phyloP scores from a whole-genome alignment of 1,140 invertebrate species.

The Streblospio benedicti region DNA sequence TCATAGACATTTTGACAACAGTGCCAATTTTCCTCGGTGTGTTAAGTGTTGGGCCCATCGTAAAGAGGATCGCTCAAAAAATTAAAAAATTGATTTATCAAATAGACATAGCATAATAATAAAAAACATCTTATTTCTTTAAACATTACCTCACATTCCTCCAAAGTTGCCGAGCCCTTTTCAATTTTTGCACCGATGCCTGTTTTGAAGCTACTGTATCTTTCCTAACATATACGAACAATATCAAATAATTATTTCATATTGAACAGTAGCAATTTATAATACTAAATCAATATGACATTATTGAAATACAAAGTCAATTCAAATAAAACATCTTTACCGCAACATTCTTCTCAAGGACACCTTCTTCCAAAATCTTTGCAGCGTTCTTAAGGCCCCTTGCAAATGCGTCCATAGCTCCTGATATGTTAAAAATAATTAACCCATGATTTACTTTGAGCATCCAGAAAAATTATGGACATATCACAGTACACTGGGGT shows the following conservation, averaged over 20 bases:
- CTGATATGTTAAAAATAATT: conserved; percentile 20
- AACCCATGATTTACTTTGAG: not conserved
- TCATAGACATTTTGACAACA: not conserved
- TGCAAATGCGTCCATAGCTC: conserved; percentile 55
- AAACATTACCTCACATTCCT: conserved; percentile 49
- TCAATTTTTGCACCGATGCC: conserved; percentile 54
- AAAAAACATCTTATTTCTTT: not conserved
- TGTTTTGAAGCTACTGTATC: conserved; percentile 53
- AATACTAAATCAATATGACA: not conserved
- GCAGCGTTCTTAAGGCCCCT: conserved; percentile 52
- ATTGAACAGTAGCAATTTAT: not conserved
- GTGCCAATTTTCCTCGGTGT: conserved; percentile 1
- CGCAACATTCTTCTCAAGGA: conserved; percentile 32
- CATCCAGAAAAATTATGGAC: not conserved
- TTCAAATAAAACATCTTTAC: conserved; percentile 18
- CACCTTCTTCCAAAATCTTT: conserved; percentile 46
- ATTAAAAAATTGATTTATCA: not conserved
- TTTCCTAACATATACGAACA: conserved; percentile 38
- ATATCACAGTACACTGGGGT: no score
- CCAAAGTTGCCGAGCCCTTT: conserved; percentile 52
- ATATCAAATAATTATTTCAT: conserved; percentile 4
- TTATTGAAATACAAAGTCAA: not conserved
- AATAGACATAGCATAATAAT: not conserved
- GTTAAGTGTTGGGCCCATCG: not conserved
- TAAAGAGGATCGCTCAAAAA: not conserved